These are phyloP conservation scores for Aphaenogaster rudis DNA, from an alignment of 1,140 invertebrate genomes.

Conservation along the genomic window DNA sequence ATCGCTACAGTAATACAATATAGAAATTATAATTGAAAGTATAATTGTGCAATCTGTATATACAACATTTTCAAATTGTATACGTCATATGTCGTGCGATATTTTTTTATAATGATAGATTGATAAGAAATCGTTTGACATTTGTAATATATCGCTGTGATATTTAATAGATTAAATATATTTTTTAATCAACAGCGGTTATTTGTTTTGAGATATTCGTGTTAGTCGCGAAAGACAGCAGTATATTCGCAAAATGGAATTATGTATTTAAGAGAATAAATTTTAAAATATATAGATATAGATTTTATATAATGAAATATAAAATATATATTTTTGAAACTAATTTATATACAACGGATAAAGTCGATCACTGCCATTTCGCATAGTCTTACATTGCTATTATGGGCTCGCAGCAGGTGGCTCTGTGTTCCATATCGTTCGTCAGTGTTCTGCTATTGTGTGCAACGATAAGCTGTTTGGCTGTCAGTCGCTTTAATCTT, in stretches of 20 bases:
- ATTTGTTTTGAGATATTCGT: not conserved
- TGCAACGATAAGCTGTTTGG: not conserved
- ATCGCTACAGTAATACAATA: not conserved
- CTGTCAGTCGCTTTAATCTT: not conserved
- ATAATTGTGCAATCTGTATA: slow-evolving; percentile 3
- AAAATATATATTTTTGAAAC: not conserved
- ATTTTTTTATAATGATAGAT: not conserved
- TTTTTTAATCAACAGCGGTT: slow-evolving; percentile 33
- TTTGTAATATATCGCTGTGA: slow-evolving; percentile 21
- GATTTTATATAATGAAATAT: not conserved
- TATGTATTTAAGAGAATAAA: not conserved
- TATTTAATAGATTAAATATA: slow-evolving; percentile 36
- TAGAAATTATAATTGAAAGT: not conserved
- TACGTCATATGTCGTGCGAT: not conserved
- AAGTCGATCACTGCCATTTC: not conserved
- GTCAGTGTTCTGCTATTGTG: not conserved
- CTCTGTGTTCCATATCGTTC: slow-evolving; percentile 15
- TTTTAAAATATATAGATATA: not conserved
- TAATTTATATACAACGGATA: not conserved
- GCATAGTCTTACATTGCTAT: not conserved
- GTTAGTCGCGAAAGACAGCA: not conserved
- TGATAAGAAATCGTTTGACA: not conserved
- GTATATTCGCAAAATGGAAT: slow-evolving; percentile 14
- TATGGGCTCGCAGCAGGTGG: not conserved
- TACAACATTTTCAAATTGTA: not conserved